Conservation (phyloP, 2,797 vertebrate species). For the Moxostoma hubbsi region DNA sequence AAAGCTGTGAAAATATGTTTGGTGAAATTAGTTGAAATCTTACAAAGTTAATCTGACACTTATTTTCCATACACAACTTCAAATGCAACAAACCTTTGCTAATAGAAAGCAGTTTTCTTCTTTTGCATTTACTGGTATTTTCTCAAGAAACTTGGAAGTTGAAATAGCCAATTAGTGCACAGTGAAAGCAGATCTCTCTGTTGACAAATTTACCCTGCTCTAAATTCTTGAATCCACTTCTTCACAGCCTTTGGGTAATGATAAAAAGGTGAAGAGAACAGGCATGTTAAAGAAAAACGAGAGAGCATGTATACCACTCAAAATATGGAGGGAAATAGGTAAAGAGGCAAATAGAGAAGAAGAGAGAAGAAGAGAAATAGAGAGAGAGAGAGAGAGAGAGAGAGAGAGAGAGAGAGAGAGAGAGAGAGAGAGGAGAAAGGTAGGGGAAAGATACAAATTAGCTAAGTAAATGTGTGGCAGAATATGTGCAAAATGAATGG, state of each 20-base stretch:
- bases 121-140: slow-evolving; percentile 67
- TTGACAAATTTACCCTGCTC: slow-evolving; percentile 60
- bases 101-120: slow-evolving; percentile 15
- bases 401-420: no score
- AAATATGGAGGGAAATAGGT: no score
- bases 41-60: no score
- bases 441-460: slow-evolving; percentile 80
- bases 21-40: no score
- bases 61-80: background rate
- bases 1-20: background rate
- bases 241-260: slow-evolving; percentile 33
- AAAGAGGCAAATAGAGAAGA: no score
- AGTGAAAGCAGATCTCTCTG: slow-evolving; percentile 50
- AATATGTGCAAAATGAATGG: slow-evolving; percentile 78
- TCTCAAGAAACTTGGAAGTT: slow-evolving; percentile 68
- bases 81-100: background rate
- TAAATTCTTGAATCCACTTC: slow-evolving; percentile 70
- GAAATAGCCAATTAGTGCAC: slow-evolving; percentile 73
- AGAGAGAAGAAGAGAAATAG: no score
- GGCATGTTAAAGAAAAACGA: background rate
- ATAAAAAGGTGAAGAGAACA: slow-evolving; percentile 70
- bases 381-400: no score
- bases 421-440: no score
- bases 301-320: no score
- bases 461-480: slow-evolving; percentile 68